Percentiles rank a stretch among this genome's conserved stretches.
These are phyloP conservation scores for Drosophila nannoptera DNA, from an alignment of 1,140 invertebrate species.

Conservation along the genomic window DNA sequence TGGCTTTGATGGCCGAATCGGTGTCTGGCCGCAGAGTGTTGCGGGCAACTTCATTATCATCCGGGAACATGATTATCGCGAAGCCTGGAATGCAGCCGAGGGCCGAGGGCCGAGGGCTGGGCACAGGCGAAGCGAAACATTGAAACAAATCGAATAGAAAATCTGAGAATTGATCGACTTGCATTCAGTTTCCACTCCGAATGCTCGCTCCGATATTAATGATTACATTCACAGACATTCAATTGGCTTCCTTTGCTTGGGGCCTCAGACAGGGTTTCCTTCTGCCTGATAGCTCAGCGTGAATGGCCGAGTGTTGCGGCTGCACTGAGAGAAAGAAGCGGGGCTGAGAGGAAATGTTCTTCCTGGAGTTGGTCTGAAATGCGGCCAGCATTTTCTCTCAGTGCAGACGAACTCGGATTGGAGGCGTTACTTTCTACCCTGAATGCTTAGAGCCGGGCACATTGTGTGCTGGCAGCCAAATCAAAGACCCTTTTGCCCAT, in stretches of 20 bases:
- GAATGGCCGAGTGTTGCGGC: constrained; percentile 16
- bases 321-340: constrained; percentile 7
- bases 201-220: constrained; percentile 59
- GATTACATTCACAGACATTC: constrained; percentile 64
- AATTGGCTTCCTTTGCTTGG: constrained; percentile 51
- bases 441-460: constrained; percentile 33
- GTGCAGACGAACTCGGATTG: constrained; percentile 22
- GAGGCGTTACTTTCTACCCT: constrained; percentile 65
- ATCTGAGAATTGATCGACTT: constrained; percentile 38
- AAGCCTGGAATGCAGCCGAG: constrained; percentile 36
- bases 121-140: constrained; percentile 9
- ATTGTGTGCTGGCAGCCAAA: constrained; percentile 50
- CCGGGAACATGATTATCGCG: constrained; percentile 8
- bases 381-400: background rate
- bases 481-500: constrained; percentile 66
- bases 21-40: constrained; percentile 7
- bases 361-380: background rate
- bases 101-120: too few species aligned
- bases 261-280: constrained; percentile 42
- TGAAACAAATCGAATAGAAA: constrained; percentile 14
- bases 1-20: constrained; percentile 34
- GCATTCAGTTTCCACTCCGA: constrained; percentile 13
- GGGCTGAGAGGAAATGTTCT: background rate
- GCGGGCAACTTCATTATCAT: background rate
- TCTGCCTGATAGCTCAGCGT: constrained; percentile 63